Percentiles rank a stretch among this genome's conserved stretches.
phyloP scores from a whole-genome alignment of 2,888 invertebrate genomes.

The Agrochola circellaris region DNA sequence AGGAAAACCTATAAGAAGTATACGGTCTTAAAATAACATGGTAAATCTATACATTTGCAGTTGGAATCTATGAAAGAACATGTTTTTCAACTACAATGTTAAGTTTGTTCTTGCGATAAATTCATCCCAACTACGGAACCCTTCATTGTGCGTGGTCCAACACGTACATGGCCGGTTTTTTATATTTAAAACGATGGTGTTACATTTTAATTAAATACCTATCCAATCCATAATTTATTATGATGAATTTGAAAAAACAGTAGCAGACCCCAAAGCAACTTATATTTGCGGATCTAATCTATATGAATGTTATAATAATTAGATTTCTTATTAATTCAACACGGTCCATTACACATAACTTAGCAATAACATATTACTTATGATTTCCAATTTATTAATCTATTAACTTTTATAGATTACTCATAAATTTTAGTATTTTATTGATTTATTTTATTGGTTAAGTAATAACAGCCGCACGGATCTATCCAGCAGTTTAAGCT shows the following conservation, averaged over 20 bases:
- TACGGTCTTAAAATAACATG: no score
- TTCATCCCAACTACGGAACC: no score
- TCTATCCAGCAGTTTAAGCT: no score
- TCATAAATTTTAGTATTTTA: conserved; percentile 7
- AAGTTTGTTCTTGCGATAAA: no score
- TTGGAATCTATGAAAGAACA: no score
- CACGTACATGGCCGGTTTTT: no score
- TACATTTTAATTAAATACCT: background rate
- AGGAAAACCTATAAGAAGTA: no score
- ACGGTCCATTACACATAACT: background rate
- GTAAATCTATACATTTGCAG: no score
- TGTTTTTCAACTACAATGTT: no score
- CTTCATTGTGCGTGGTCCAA: no score
- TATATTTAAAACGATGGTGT: no score
- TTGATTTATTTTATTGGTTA: conserved; percentile 7
- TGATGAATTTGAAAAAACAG: background rate
- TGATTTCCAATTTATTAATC: conserved; percentile 23
- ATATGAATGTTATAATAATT: conserved; percentile 30
- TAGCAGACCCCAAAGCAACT: background rate
- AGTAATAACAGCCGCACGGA: no score
- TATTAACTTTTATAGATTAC: background rate
- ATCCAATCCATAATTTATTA: conserved; percentile 9
- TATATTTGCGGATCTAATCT: conserved; percentile 26
- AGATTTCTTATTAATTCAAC: conserved; percentile 1
- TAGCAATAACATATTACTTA: conserved; percentile 4